Conservation (phyloP, 2,113 vertebrate species). For the Lycocorax pyrrhopterus region DNA sequence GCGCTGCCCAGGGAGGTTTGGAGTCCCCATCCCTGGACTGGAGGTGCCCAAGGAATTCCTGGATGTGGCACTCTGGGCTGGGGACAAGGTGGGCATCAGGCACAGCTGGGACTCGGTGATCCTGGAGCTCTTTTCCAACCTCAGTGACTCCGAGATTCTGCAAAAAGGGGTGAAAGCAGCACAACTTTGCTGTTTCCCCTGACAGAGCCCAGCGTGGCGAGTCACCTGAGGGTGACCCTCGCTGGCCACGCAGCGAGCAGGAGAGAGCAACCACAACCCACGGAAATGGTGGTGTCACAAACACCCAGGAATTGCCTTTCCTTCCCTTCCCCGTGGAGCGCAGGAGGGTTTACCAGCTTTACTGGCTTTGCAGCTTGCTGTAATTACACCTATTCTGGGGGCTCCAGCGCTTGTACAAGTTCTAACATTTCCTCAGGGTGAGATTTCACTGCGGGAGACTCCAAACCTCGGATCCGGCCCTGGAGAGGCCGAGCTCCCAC, state of each 20-base stretch:
- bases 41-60: not conserved
- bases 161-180: not conserved
- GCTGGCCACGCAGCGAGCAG: rapidly evolving
- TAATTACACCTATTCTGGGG: not conserved
- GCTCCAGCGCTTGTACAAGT: not conserved
- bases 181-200: too few species aligned
- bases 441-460: not conserved
- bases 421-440: not conserved
- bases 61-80: not conserved
- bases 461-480: not conserved
- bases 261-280: not conserved
- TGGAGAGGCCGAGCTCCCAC: not conserved
- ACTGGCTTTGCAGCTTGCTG: constrained; percentile 22
- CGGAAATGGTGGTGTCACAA: rapidly evolving
- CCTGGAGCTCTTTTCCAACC: not conserved
- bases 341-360: not conserved
- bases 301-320: not conserved
- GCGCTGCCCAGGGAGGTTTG: not conserved
- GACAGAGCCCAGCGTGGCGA: rapidly evolving
- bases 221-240: not conserved
- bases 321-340: not conserved
- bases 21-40: not conserved
- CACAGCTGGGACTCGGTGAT: not conserved
- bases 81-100: rapidly evolving
- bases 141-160: not conserved